Percentiles rank a stretch among this genome's conserved stretches.
These are phyloP conservation scores for Phasianus colchicus DNA, from an alignment of 2,113 vertebrate species.

Conservation along the genomic window DNA sequence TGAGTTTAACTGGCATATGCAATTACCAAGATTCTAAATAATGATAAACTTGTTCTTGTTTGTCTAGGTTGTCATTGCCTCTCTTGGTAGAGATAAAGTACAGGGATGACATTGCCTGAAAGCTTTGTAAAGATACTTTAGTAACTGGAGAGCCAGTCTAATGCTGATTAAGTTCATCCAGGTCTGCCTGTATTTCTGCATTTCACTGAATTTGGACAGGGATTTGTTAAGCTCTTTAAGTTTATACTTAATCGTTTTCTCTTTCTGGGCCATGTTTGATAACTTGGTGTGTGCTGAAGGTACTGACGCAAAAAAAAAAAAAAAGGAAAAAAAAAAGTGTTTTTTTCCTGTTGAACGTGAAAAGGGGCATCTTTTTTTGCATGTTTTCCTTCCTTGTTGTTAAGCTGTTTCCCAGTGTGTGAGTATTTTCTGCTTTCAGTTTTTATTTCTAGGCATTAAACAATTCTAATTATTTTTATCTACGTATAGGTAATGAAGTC, in stretches of 20 bases:
- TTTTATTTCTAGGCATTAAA: constrained; percentile 24
- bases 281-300: neutral
- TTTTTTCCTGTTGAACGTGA: neutral
- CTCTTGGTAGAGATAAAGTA: neutral
- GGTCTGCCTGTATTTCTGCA: neutral
- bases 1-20: neutral
- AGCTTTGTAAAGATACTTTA: neutral
- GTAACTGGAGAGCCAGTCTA: neutral
- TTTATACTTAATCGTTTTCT: neutral
- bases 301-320: neutral
- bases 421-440: neutral
- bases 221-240: neutral
- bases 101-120: neutral
- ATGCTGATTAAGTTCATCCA: neutral
- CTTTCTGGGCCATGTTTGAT: neutral
- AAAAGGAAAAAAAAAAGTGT: neutral
- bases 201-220: neutral
- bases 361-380: neutral
- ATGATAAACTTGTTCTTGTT: neutral
- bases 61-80: neutral
- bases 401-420: neutral
- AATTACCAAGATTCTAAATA: neutral
- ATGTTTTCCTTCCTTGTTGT: neutral
- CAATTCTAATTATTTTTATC: constrained; percentile 25
- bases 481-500: neutral